Percentiles rank a stretch among this genome's conserved stretches.
These are phyloP conservation scores for Catonia carolina DNA, from an alignment of 2,888 invertebrate genomes.

Conservation along the genomic window DNA sequence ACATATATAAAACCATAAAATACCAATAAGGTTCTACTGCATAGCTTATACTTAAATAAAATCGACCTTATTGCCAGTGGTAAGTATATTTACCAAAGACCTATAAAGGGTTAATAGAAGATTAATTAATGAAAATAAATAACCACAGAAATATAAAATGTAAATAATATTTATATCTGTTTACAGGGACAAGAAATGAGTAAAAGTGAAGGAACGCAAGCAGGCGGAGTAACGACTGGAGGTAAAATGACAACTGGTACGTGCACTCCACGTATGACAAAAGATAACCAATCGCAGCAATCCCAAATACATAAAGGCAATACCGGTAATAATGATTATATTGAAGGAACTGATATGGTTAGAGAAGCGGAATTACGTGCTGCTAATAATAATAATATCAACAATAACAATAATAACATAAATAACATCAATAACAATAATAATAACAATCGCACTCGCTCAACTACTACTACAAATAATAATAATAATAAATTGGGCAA, in stretches of 20 bases:
- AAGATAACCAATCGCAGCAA: constrained; percentile 29
- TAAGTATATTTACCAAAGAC: no score
- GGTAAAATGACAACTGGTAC: constrained; percentile 36
- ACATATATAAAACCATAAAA: no score
- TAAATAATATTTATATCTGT: constrained; percentile 1
- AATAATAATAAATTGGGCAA: constrained; percentile 41
- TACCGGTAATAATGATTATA: constrained; percentile 53
- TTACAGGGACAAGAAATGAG: constrained; percentile 48
- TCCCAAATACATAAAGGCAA: constrained; percentile 18
- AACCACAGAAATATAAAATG: neutral
- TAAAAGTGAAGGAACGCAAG: constrained; percentile 77
- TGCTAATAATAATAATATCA: constrained; percentile 57
- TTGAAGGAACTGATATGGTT: constrained; percentile 54
- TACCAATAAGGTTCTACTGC: no score
- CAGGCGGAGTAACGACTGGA: constrained; percentile 49
- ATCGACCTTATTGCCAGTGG: no score
- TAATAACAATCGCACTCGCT: constrained; percentile 30
- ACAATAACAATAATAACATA: constrained; percentile 65
- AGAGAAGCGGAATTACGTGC: constrained; percentile 63
- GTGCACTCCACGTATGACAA: constrained; percentile 35
- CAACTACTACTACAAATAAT: constrained; percentile 35
- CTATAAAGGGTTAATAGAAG: no score
- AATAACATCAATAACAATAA: constrained; percentile 36
- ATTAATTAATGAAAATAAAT: no score
- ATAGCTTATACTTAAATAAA: no score